A percentile compares a stretch with the other conserved stretches of the same genome.
phyloP scores from a whole-genome alignment of 2,888 invertebrate genomes.

The Electrophaes corylata region DNA sequence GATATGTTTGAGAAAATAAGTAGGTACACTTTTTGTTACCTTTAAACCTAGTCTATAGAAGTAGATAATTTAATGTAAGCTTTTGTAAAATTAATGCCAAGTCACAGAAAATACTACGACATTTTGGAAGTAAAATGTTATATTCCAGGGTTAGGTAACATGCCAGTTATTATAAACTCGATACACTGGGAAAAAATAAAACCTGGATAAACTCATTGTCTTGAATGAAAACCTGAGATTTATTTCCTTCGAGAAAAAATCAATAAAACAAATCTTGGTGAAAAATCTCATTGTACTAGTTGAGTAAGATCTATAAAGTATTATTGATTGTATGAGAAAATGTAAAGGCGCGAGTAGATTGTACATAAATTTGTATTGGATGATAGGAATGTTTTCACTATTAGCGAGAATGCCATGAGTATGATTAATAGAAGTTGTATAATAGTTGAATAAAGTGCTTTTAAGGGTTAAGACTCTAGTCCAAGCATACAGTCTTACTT shows the following conservation, averaged over 20 bases:
- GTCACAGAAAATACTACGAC: constrained; percentile 2
- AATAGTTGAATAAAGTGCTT: constrained; percentile 9
- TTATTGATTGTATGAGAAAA: constrained; percentile 34
- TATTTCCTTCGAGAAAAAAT: neutral
- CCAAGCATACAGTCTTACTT: constrained; percentile 24
- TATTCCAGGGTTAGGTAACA: too few species aligned
- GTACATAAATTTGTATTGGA: constrained; percentile 54
- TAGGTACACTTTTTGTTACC: constrained; percentile 68
- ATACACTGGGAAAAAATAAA: too few species aligned
- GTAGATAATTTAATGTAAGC: constrained; percentile 56
- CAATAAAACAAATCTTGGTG: constrained; percentile 41
- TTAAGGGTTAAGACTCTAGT: constrained; percentile 25
- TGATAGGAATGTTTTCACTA: constrained; percentile 13
- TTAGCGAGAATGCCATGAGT: constrained; percentile 19
- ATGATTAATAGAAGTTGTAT: constrained; percentile 4
- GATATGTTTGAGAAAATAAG: neutral
- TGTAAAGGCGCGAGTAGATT: constrained; percentile 45
- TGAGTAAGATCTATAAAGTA: constrained; percentile 45
- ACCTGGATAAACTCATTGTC: too few species aligned
- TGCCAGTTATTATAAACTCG: too few species aligned
- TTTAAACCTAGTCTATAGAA: constrained; percentile 73
- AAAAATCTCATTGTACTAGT: constrained; percentile 49
- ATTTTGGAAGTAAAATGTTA: neutral
- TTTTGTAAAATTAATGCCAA: constrained; percentile 65
- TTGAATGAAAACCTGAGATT: constrained; percentile 12